Conservation (phyloP, 2,797 vertebrate genomes). For the Malurus leucopterus region DNA sequence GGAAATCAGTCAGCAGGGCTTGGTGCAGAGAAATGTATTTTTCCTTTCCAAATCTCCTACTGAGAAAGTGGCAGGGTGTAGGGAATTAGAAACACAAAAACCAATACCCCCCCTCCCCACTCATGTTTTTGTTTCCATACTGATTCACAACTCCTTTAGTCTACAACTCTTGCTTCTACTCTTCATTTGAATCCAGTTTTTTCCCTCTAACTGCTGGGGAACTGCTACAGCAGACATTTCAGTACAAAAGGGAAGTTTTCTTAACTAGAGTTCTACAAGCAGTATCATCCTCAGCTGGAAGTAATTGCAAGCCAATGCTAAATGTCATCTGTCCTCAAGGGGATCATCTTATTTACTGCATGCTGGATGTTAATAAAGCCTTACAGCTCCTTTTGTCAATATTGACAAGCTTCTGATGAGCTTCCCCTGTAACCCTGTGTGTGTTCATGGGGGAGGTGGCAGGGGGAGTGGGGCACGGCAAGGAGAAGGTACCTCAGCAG, state of each 20-base stretch:
- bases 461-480: not conserved
- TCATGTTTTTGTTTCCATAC: not conserved
- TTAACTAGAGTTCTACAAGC: not conserved
- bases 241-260: not conserved
- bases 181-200: not conserved
- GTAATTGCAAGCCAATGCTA: not conserved
- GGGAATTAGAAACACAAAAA: not conserved
- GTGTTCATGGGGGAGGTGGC: rapidly evolving
- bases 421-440: not conserved
- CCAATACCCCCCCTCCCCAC: too few species aligned
- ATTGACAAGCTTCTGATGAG: not conserved
- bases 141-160: not conserved
- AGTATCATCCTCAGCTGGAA: not conserved
- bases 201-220: not conserved
- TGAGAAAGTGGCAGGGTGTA: not conserved
- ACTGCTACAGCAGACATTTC: not conserved
- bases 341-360: not conserved
- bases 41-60: not conserved
- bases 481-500: not conserved
- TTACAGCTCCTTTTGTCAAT: not conserved
- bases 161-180: not conserved
- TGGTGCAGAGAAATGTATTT: not conserved
- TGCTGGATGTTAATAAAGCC: not conserved
- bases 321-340: not conserved
- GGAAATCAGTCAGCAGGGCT: not conserved